These are phyloP conservation scores for Machaerirhynchus nigripectus DNA, from an alignment of 2,113 vertebrate species.

Conservation along the genomic window DNA sequence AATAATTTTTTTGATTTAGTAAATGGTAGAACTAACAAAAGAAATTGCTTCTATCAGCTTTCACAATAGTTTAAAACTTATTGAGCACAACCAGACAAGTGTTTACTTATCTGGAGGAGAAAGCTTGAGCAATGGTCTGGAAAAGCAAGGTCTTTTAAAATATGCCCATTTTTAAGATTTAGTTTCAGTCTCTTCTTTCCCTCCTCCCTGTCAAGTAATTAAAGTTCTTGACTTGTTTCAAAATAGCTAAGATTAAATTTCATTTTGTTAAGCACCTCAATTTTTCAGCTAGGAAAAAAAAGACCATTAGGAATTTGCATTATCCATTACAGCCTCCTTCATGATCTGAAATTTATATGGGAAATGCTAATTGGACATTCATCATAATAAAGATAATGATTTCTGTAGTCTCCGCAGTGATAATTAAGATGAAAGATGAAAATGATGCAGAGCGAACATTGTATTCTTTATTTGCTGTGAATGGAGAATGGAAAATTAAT, in stretches of 20 bases:
- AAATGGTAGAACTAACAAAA: constrained; percentile 59
- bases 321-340: constrained; percentile 73
- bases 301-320: constrained; percentile 74
- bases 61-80: constrained; percentile 65
- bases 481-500: constrained; percentile 48
- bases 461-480: constrained; percentile 66
- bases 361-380: constrained; percentile 79
- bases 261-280: constrained; percentile 76
- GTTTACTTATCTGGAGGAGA: constrained; percentile 48
- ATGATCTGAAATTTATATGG: constrained; percentile 79
- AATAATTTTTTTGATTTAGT: constrained; percentile 56
- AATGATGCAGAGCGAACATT: constrained; percentile 65
- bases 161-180: constrained; percentile 54
- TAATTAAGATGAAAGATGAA: constrained; percentile 82
- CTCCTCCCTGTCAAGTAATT: constrained; percentile 70
- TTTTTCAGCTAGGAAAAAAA: constrained; percentile 72
- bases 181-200: constrained; percentile 34
- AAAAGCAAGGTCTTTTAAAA: constrained; percentile 70
- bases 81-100: constrained; percentile 46
- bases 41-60: constrained; percentile 49
- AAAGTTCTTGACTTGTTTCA: constrained; percentile 76
- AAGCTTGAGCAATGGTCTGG: constrained; percentile 30
- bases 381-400: constrained; percentile 79
- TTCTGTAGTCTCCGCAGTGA: constrained; percentile 73
- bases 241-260: constrained; percentile 76